Evolutionary conservation across 2,797 vertebrate species (phyloP), one percentile per base, ranked within the genome.

Genomic region (Cuculus canorus): DNA sequence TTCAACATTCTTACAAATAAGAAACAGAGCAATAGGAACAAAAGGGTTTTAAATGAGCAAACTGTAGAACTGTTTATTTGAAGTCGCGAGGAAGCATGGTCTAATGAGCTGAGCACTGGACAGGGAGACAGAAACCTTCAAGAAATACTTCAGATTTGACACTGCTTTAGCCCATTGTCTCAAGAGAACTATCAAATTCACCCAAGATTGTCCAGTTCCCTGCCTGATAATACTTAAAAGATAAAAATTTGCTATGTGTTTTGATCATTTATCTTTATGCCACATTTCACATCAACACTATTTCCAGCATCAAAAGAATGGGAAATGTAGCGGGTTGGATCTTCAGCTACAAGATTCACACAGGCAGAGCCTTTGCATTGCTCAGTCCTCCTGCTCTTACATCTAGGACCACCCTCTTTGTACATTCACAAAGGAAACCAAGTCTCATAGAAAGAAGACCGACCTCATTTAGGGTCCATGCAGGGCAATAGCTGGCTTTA

Each of bases 1-100:
- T 92, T 93, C 83, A 95, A 79, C 88, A 91, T 64, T 70, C 68
- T 87, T 73, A 95, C 86, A 83, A 93, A 96, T 91, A 95, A 96
- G 82, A 93, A 84, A 90, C 84, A 39, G 78, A 93, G 89, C 19
- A 69, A 64, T 17, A 90, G 78, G 85, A 82, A 84, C 82, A 88
- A 86, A 91, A 90, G 25, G 12, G 53, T 25, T 88, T 95, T 71
- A 88, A 92, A 81, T 41, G 53, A 94, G 54, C 50, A 60, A 91
- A 90, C 30, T 32, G n/a, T 28, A 82, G 63, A 89, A 79, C 11
- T 66, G 84, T 80, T 84, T 80, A 86, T 96, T 90, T 81, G 92
- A 94, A 84, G 71, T 43, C 54, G n/a, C 0, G 21, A 84, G 57
- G 81, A 76, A 82, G 23, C 23, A 23, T 14, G 43, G 24, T 60